Percentiles rank a stretch among this genome's conserved stretches.
Conservation (phyloP, 2,888 invertebrate species). For the Crepidodera aurea region DNA sequence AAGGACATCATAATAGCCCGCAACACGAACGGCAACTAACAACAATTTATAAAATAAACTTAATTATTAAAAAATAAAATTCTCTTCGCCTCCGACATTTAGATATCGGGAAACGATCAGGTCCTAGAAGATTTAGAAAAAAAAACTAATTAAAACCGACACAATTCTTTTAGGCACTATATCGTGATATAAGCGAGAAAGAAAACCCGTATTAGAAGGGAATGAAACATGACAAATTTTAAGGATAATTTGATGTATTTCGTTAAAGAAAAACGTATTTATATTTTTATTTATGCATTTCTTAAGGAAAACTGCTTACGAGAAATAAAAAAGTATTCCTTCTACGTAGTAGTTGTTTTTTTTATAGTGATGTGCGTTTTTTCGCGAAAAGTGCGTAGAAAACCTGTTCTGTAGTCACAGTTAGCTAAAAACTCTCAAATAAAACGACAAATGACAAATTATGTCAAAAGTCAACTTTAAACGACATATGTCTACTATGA, state of each 20-base stretch:
- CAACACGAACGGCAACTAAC: slow-evolving; percentile 67
- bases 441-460: neutral
- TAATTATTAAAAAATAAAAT: neutral
- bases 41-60: slow-evolving; percentile 17
- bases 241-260: slow-evolving; percentile 36
- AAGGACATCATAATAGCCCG: slow-evolving; percentile 63
- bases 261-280: slow-evolving; percentile 32
- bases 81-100: slow-evolving; percentile 18
- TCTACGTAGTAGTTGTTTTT: slow-evolving; percentile 34
- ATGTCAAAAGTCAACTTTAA: no score
- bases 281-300: slow-evolving; percentile 38
- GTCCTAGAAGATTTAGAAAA: slow-evolving; percentile 25
- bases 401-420: slow-evolving; percentile 37
- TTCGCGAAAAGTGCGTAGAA: slow-evolving; percentile 12
- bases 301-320: slow-evolving; percentile 26
- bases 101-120: slow-evolving; percentile 23
- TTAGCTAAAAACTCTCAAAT: neutral
- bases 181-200: slow-evolving; percentile 22
- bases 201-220: slow-evolving; percentile 24
- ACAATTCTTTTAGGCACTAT: slow-evolving; percentile 33
- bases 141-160: slow-evolving; percentile 12
- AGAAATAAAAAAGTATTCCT: slow-evolving; percentile 18
- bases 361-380: slow-evolving; percentile 28
- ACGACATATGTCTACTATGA: no score
- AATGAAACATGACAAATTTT: slow-evolving; percentile 41